Evolutionary conservation across 2,113 vertebrate species (phyloP).

Genomic region (Cyanocitta stelleri): DNA sequence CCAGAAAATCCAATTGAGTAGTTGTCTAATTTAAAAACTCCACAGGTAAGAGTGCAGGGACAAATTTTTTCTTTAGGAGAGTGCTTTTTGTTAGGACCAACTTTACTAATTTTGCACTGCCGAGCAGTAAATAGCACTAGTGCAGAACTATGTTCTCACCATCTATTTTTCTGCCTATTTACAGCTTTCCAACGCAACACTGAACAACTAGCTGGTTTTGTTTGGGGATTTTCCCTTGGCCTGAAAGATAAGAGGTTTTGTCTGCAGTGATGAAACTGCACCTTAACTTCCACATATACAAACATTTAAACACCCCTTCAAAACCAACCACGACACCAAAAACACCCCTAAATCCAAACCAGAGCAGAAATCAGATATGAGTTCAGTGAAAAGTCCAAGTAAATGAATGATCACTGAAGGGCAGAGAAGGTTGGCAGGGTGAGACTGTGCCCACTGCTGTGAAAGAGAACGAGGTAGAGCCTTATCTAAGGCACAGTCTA

Average conservation of each 20-base stretch:
- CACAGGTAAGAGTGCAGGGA: not conserved
- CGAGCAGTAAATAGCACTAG: not conserved
- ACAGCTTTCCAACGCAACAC: not conserved
- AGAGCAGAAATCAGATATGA: not conserved
- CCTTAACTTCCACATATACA: not conserved
- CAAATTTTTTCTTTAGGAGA: not conserved
- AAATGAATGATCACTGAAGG: not conserved
- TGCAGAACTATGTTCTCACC: not conserved
- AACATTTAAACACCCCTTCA: not conserved
- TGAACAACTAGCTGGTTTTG: not conserved
- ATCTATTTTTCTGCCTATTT: not conserved
- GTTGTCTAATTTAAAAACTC: not conserved
- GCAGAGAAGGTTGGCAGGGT: not conserved
- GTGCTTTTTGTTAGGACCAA: not conserved
- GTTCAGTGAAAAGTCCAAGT: not conserved
- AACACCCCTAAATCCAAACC: not conserved
- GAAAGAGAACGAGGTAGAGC: rapidly evolving
- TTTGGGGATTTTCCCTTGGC: not conserved
- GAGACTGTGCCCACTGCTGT: not conserved
- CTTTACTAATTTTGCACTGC: not conserved
- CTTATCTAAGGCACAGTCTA: not conserved
- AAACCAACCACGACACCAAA: not conserved
- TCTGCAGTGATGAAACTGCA: not conserved
- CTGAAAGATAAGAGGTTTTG: not conserved
- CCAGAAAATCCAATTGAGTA: not conserved